These are phyloP conservation scores for Leptodirus hochenwartii DNA, from an alignment of 2,888 invertebrate species.

Conservation along the genomic window DNA sequence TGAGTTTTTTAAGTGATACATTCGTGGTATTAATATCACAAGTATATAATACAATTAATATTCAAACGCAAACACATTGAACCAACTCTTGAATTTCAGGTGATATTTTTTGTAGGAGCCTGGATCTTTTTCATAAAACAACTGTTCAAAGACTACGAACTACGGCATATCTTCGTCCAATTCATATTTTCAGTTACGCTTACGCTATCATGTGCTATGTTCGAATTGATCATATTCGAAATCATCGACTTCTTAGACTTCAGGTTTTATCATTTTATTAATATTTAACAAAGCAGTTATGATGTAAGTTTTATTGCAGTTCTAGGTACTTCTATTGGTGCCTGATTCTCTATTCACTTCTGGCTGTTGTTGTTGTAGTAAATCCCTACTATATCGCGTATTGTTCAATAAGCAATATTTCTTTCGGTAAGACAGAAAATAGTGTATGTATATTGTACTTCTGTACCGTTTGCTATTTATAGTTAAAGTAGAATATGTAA, in stretches of 20 bases:
- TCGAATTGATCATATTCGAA: conserved; percentile 98
- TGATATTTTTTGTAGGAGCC: conserved; percentile 87
- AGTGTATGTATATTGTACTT: too few relatives aligned
- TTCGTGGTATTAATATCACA: conserved; percentile 59
- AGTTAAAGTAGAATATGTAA: conserved; percentile 61
- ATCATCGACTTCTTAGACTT: conserved; percentile 85
- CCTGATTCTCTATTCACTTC: conserved; percentile 70
- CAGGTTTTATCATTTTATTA: conserved; percentile 35
- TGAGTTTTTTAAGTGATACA: conserved; percentile 75
- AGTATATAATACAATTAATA: conserved; percentile 9
- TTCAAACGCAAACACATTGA: too few relatives aligned
- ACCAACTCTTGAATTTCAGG: conserved; percentile 38
- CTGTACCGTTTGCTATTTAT: too few relatives aligned
- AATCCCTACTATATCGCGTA: conserved; percentile 96
- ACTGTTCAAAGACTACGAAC: conserved; percentile 93
- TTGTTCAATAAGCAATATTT: conserved; percentile 77
- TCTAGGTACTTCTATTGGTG: conserved; percentile 94
- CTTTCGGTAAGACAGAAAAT: conserved; percentile 45
- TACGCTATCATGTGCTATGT: conserved; percentile 95
- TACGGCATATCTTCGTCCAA: conserved; percentile 85
- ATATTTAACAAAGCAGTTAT: too few relatives aligned
- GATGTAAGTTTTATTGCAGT: conserved; percentile 32
- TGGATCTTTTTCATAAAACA: conserved; percentile 98
- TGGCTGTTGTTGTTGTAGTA: conserved; percentile 87
- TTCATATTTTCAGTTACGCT: conserved; percentile 92